These are phyloP conservation scores for Bucorvus abyssinicus DNA, from an alignment of 2,797 vertebrate genomes.

Conservation along the genomic window DNA sequence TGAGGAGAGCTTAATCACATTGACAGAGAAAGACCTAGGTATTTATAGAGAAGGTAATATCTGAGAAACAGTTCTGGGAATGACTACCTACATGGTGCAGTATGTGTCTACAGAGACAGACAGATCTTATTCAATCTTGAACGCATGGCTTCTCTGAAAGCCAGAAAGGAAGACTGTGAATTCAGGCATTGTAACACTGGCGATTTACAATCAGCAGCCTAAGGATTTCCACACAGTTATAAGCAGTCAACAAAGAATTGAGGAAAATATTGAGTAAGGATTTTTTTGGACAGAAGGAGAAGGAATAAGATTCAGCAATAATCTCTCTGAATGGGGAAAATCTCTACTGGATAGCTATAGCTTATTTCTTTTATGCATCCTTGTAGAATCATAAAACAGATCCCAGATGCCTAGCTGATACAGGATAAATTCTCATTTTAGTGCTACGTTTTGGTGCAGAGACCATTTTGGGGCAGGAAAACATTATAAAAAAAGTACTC, in stretches of 20 bases:
- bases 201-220: not conserved
- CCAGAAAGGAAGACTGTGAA: not conserved
- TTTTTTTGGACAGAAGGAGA: not conserved
- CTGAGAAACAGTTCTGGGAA: not conserved
- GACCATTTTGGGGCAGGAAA: slow-evolving; percentile 11
- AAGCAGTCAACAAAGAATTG: not conserved
- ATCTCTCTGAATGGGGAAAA: not conserved
- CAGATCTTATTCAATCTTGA: not conserved
- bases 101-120: not conserved
- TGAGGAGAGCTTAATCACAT: not conserved
- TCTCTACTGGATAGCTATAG: not conserved
- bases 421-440: slow-evolving; percentile 32
- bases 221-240: not conserved
- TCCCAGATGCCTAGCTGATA: slow-evolving; percentile 30
- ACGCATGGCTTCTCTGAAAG: not conserved
- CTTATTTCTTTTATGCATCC: slow-evolving; percentile 26
- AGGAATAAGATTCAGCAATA: slow-evolving; percentile 8
- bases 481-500: not conserved
- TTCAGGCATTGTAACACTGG: not conserved
- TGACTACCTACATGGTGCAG: not conserved
- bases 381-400: slow-evolving; percentile 33
- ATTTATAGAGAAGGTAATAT: not conserved
- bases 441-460: not conserved
- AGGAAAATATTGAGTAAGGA: not conserved
- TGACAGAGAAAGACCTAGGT: not conserved